Evolutionary conservation across 2,888 invertebrate species (phyloP), one percentile per base, ranked within the genome.

Genomic region (Rhingia campestris): DNA sequence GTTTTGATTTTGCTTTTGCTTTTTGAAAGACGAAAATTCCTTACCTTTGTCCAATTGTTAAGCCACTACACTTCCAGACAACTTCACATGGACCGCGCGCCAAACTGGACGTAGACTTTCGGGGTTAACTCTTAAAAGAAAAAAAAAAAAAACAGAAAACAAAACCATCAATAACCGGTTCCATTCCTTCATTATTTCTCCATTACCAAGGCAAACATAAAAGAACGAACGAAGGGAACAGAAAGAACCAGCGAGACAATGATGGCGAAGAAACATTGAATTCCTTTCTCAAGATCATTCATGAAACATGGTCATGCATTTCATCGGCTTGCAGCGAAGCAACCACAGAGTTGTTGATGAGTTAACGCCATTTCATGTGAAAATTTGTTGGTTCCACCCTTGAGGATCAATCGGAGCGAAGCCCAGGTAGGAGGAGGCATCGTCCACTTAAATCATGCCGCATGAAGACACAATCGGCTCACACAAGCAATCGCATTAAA

Each of bases 271-370:
- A 49, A 73, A 63, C 45, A 84, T 54, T 35, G n/a, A 67, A 84
- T 84, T 84, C 84, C 84, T 74, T 84, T 84, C 84, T 79, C 84
- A 84, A 84, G 84, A 84, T 84, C 84, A 84, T 84, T 84, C 84
- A 84, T 84, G 79, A 2, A 76, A 63, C 49, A 54, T 58, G 61
- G 47, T 61, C 63, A 49, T 80, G 66, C 79, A 74, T 69, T 74
- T 70, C 45, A 70, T 69, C 63, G 74, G 22, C 22, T 22, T 41
- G 37, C 49, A 39, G 39, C 54, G 7, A 54, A 47, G 47, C 33
- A 53, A 37, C 41, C 37, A 4, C 49, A 22, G 49, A 30, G 33
- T 66, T 72, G 47, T 59, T 64, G 75, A 66, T 81, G 69, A 76
- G 76, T 81, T 79, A 74, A 74, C 79, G 74, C 79, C 74, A 64